A percentile compares a stretch with the other conserved stretches of the same genome.
Evolutionary conservation across 1,140 invertebrate species (phyloP).

Genomic region (Asobara japonica): DNA sequence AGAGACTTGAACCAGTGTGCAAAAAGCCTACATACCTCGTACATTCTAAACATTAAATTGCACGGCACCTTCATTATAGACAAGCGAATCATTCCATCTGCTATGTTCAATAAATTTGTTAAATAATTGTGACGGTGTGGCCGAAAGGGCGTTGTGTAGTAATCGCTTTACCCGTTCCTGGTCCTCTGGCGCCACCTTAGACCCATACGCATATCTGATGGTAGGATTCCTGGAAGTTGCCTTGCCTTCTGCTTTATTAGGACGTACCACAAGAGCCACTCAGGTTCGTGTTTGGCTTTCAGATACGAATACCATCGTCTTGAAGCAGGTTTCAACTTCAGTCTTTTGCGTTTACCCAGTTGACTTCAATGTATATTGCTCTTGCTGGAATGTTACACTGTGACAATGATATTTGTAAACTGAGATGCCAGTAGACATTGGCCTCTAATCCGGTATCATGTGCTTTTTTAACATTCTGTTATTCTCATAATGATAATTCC

Average conservation of each 20-base stretch:
- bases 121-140: background rate
- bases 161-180: conserved; percentile 39
- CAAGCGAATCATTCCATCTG: too few species aligned
- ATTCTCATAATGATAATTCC: background rate
- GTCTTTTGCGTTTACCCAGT: background rate
- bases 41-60: too few species aligned
- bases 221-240: conserved; percentile 50
- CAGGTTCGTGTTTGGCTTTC: conserved; percentile 34
- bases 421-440: background rate
- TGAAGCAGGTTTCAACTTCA: conserved; percentile 6
- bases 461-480: background rate
- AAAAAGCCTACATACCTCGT: too few species aligned
- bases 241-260: conserved; percentile 51
- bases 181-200: conserved; percentile 51
- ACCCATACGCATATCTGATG: conserved; percentile 51
- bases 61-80: too few species aligned
- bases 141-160: conserved; percentile 35
- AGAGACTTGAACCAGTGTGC: too few species aligned
- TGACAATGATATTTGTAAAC: background rate
- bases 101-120: too few species aligned
- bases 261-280: conserved; percentile 40
- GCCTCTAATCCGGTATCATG: background rate
- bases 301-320: background rate
- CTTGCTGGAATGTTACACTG: background rate
- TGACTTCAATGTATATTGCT: background rate